A percentile compares a stretch with the other conserved stretches of the same genome.
Conservation (phyloP, 92 coral and sea anemone genomes). For the Epizoanthus rinbou region DNA sequence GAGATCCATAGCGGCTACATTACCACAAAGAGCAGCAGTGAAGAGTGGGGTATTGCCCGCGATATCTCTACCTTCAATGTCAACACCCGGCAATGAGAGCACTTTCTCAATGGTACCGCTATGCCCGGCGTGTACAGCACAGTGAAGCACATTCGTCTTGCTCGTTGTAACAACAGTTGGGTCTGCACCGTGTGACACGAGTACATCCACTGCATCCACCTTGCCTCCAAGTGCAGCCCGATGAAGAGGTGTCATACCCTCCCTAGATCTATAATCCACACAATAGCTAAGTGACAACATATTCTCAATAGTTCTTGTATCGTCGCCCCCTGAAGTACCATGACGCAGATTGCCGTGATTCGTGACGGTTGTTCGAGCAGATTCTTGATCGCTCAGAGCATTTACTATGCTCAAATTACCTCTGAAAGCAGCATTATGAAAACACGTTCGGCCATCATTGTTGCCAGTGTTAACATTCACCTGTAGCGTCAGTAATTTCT, state of each 20-base stretch:
- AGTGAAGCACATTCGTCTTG: slow-evolving; percentile 19
- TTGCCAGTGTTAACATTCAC: background rate
- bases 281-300: background rate
- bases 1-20: too few species aligned
- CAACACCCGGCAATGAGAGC: slow-evolving; percentile 12
- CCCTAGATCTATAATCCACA: background rate
- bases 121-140: background rate
- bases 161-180: slow-evolving; percentile 1
- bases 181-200: background rate
- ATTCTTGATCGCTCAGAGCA: background rate
- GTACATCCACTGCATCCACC: background rate
- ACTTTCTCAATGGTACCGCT: background rate
- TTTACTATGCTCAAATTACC: background rate
- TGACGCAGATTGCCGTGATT: background rate
- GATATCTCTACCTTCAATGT: background rate
- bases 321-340: background rate
- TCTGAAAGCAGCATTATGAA: background rate
- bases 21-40: too few species aligned
- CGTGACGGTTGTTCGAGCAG: slow-evolving; percentile 13
- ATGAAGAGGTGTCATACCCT: background rate
- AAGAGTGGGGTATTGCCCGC: too few species aligned
- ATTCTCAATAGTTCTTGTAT: background rate
- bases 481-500: background rate
- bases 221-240: background rate
- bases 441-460: too few species aligned